Evolutionary conservation across 1,140 invertebrate species (phyloP).

Genomic region (Drosophila albomicans): DNA sequence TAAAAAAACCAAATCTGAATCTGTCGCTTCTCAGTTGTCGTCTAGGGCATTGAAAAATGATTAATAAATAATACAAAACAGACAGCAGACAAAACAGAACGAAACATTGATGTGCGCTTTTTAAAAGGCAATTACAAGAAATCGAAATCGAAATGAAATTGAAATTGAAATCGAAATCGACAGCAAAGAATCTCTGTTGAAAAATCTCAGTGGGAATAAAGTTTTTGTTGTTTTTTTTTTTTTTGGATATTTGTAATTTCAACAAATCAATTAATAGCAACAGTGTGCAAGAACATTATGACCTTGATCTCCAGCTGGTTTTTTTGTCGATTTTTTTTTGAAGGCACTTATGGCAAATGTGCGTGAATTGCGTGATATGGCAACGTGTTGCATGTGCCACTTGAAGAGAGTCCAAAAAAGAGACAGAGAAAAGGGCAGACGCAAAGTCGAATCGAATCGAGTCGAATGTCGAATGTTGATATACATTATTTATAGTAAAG

Average conservation of each 20-base stretch:
- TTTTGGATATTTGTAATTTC: constrained; percentile 17
- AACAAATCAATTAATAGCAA: constrained; percentile 46
- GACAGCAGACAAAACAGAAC: neutral
- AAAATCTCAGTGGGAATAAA: neutral
- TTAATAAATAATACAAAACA: constrained; percentile 6
- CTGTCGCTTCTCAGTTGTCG: constrained; percentile 20
- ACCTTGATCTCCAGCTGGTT: constrained; percentile 33
- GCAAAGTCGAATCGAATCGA: neutral
- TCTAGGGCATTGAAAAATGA: constrained; percentile 17
- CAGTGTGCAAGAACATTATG: constrained; percentile 13
- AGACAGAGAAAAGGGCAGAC: neutral
- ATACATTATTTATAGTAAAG: too few species aligned
- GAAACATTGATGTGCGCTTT: constrained; percentile 15
- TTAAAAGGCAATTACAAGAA: constrained; percentile 13
- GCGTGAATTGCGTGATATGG: constrained; percentile 26
- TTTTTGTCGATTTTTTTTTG: neutral
- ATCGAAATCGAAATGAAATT: constrained; percentile 5
- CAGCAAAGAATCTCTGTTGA: neutral
- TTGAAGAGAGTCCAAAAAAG: neutral
- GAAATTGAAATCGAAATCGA: neutral
- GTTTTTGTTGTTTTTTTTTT: neutral
- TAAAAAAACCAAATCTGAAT: constrained; percentile 8
- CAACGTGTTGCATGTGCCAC: constrained; percentile 27
- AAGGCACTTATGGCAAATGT: neutral
- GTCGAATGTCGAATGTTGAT: too few species aligned